Base-by-base conservation (phyloP, 2,888 invertebrate species). In the Rutpela maculata region DNA sequence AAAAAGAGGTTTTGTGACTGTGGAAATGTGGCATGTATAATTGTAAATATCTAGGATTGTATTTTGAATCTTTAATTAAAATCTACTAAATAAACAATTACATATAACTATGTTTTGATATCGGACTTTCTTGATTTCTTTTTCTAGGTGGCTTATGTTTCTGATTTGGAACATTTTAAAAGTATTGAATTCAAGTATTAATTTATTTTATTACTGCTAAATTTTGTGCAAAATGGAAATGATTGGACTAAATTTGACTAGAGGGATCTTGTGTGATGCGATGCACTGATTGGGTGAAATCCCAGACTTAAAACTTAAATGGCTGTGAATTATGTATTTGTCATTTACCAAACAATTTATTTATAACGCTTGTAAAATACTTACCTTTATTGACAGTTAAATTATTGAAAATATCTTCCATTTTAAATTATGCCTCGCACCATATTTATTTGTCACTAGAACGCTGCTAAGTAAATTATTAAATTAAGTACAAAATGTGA, bases 1-100 rank as follows among this genome's bases (percentile, higher is more conserved):
- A 79, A 81, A 81, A 78, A 79, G 74, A 76, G 73, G 77, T 79
- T 84, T 80, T 80, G 84, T 81, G 82, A 83, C 80, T 85, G 84
- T 86, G 83, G 80, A 79, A 74, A 79, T 81, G 81, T 83, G 83
- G 83, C 79, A 81, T 86, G 85, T 86, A 86, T 84, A 85, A 85
- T 85, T 86, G 86, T 86, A 86, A 82, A 86, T 86, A 86, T 81
- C 81, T 84, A 86, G 85, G 83, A 84, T 83, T 86, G 85, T 86
- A 86, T 84, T 86, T 84, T 82, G 82, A 85, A 84, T 82, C 81
- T 84, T 84, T 78, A 81, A 83, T 83, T 79, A 75, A 79, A 80
- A 82, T 77, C 82, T 83, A 78, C 81, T 84, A 81, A 84, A 84
- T 84, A 83, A 84, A 84, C 81, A 79, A 83, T 81, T 83, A 80